A percentile compares a stretch with the other conserved stretches of the same genome.
phyloP scores from a whole-genome alignment of 2,113 vertebrate species.

The Lophochroa leadbeateri region DNA sequence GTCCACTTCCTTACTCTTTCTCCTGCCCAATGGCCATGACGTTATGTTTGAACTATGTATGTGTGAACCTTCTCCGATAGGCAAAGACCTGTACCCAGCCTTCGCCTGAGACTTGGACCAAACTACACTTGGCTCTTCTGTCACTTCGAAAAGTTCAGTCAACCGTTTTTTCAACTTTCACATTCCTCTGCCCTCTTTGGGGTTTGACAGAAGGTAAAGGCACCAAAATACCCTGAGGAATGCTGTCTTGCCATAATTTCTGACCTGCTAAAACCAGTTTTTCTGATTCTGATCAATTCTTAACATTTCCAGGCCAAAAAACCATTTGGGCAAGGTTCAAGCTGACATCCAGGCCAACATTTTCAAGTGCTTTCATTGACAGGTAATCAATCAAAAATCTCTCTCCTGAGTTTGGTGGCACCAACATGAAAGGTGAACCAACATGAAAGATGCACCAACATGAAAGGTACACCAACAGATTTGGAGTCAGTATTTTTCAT shows the following conservation, averaged over 20 bases:
- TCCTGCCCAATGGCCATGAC: neutral
- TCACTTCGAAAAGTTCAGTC: neutral
- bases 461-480: neutral
- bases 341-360: neutral
- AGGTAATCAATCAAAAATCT: neutral
- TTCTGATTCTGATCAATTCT: conserved; percentile 11
- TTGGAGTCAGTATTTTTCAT: neutral
- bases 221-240: neutral
- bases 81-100: neutral
- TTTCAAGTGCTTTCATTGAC: neutral
- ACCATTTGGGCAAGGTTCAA: neutral
- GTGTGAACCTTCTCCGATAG: neutral
- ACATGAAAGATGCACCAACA: neutral
- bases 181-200: neutral
- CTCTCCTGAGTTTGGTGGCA: neutral
- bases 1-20: neutral
- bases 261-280: neutral
- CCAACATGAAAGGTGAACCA: neutral
- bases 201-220: neutral
- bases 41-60: neutral
- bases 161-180: neutral
- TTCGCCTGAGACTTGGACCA: neutral
- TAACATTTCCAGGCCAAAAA: neutral
- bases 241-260: conserved; percentile 14
- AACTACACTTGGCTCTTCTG: neutral